phyloP scores from a whole-genome alignment of 2,888 invertebrate species.

The Pteria penguin region DNA sequence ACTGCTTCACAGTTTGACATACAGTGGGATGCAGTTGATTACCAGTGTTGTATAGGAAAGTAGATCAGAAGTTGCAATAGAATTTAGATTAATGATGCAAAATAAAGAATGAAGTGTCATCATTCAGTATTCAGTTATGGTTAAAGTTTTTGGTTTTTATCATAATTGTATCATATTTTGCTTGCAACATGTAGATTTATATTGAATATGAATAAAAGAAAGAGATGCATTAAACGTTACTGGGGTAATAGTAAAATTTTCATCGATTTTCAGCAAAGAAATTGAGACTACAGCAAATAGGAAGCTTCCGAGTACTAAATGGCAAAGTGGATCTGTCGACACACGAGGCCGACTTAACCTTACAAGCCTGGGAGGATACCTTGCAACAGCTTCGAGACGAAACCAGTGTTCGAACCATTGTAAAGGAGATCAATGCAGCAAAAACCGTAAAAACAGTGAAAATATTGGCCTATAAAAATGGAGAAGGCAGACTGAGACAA shows the following conservation, averaged over 20 bases:
- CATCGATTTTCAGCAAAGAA: conserved; percentile 62
- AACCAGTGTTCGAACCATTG: conserved; percentile 71
- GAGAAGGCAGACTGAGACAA: conserved; percentile 75
- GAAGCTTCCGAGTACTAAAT: conserved; percentile 78
- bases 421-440: conserved; percentile 76
- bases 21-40: too few relatives aligned
- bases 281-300: conserved; percentile 72
- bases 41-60: too few relatives aligned
- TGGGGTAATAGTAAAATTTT: too few relatives aligned
- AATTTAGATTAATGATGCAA: too few relatives aligned
- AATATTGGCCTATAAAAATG: conserved; percentile 78
- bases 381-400: conserved; percentile 70
- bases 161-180: too few relatives aligned
- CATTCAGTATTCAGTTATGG: too few relatives aligned
- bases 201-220: too few relatives aligned
- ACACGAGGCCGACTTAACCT: conserved; percentile 76
- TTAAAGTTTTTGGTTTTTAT: too few relatives aligned
- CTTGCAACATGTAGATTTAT: too few relatives aligned
- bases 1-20: too few relatives aligned
- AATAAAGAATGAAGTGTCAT: too few relatives aligned
- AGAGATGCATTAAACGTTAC: too few relatives aligned
- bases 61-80: neutral
- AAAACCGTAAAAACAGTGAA: conserved; percentile 75
- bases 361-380: conserved; percentile 74
- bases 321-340: conserved; percentile 79